Base-by-base conservation (phyloP, 2,113 vertebrate species). In the Cyanistes caeruleus region DNA sequence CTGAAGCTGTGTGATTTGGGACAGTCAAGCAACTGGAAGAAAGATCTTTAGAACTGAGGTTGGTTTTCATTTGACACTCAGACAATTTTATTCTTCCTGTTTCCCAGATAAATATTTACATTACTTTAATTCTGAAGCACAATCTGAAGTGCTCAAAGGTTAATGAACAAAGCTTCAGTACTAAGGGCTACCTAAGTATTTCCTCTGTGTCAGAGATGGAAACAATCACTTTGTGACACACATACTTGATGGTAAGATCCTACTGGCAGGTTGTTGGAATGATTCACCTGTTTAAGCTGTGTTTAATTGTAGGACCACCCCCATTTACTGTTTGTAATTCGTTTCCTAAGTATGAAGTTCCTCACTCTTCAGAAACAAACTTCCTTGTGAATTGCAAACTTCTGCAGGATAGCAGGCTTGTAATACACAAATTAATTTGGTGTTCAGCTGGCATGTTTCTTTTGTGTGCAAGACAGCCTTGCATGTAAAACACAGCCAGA, bases 91-190 rank as follows among this genome's bases (percentile, higher is more conserved):
- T 84, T 85, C 37, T 91, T 94, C 43, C 39, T 0, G 2, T 60
- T 95, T 96, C 75, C 21, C 48, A 15, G 67, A 43, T 89, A 96
- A 91, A 74, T 64, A 65, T 91, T 87, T 95, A 85, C 44, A 25
- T 48, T 86, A 46, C 60, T 79, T 83, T 90, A 55, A 89, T 88
- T 91, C 67, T 88, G 85, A 95, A 86, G 59, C 41, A 72, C 41
- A 59, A 53, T 75, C 37, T 95, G 12, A 78, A 68, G 56, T 60
- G 58, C 76, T 86, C 56, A 78, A 92, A 94, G 73, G 92, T 92
- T 95, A 90, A 86, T 67, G 68, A 86, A 72, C 30, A 73, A 85
- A 70, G 67, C 43, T 59, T 83, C 33, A 77, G 37, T 60, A 63
- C 24, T 86, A 63, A 88, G 39, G 76, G 56, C 64, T 87, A 67